Evolutionary conservation across 2,888 invertebrate genomes (phyloP).

Genomic region (Cosmia pyralina): DNA sequence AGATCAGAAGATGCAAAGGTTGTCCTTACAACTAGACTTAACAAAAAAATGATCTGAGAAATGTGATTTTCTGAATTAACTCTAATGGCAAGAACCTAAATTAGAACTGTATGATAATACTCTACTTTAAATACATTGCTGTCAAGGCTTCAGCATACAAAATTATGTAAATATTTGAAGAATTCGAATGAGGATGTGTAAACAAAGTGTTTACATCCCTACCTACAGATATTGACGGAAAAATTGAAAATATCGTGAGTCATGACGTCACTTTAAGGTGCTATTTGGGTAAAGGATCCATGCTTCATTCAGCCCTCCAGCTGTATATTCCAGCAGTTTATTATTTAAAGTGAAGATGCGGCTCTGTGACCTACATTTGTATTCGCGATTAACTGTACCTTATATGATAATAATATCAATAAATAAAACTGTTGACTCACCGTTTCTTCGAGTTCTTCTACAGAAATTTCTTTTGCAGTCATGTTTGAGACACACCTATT

Average conservation of each 20-base stretch:
- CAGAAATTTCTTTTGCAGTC: constrained; percentile 84
- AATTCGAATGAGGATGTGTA: constrained; percentile 46
- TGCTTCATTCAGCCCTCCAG: constrained; percentile 36
- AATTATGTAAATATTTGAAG: constrained; percentile 52
- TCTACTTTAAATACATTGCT: constrained; percentile 3
- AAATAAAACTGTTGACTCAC: constrained; percentile 72
- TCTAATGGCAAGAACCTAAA: neutral
- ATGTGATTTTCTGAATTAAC: constrained; percentile 42
- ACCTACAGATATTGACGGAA: constrained; percentile 2
- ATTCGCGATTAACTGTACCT: constrained; percentile 55
- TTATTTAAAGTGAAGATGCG: constrained; percentile 72
- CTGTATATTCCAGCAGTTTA: constrained; percentile 58
- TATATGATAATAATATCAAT: constrained; percentile 32
- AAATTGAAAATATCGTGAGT: neutral
- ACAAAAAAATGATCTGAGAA: neutral
- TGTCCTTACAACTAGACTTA: neutral
- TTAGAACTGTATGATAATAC: neutral
- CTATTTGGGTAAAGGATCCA: neutral
- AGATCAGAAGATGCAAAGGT: neutral
- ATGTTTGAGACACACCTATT: constrained; percentile 72
- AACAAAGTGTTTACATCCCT: constrained; percentile 46
- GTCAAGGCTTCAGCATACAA: constrained; percentile 18
- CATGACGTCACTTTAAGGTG: constrained; percentile 5
- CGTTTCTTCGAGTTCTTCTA: constrained; percentile 86
- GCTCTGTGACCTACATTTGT: constrained; percentile 79